Conservation (phyloP, 2,113 vertebrate species). For the Camelus dromedarius region DNA sequence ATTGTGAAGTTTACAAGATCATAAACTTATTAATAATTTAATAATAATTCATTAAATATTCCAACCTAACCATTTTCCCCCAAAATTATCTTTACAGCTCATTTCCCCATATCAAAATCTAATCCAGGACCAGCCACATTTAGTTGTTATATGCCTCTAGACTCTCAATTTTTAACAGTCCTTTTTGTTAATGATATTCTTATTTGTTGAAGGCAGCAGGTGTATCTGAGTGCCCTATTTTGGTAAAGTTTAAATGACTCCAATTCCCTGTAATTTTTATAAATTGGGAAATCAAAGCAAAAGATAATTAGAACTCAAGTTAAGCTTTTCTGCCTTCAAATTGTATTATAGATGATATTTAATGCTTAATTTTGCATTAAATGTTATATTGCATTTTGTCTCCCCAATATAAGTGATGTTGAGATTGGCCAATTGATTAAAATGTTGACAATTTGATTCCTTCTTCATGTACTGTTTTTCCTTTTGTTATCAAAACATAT, state of each 20-base stretch:
- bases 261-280: background rate
- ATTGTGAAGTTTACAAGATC: background rate
- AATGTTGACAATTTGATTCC: background rate
- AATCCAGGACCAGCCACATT: background rate
- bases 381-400: background rate
- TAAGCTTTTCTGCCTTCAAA: background rate
- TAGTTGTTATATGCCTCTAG: background rate
- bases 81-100: background rate
- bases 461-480: background rate
- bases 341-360: background rate
- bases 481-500: background rate
- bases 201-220: background rate
- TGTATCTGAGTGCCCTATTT: background rate
- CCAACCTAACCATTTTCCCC: background rate
- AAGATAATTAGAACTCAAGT: background rate
- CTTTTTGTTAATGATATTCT: conserved; percentile 9
- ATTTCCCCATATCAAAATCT: background rate
- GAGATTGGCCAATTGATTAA: background rate
- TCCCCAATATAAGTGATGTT: background rate
- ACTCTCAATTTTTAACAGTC: background rate
- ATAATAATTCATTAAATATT: background rate
- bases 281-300: background rate
- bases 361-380: background rate
- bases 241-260: background rate
- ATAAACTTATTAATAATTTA: background rate